These are phyloP conservation scores for Hirtodrosophila alboralis DNA, from an alignment of 2,888 invertebrate species.

Conservation along the genomic window DNA sequence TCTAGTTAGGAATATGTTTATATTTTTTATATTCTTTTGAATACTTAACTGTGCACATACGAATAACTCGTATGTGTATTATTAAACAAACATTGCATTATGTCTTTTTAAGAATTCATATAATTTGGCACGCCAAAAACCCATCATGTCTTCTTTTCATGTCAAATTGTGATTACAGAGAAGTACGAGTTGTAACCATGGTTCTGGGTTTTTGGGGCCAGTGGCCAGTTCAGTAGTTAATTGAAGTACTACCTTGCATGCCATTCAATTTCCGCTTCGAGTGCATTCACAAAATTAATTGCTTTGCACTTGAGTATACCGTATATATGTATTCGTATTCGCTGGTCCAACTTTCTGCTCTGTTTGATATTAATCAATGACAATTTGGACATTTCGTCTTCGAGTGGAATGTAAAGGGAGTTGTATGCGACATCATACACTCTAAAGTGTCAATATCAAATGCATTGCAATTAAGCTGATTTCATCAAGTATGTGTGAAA, in stretches of 20 bases:
- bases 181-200: not conserved
- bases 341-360: slow-evolving; percentile 33
- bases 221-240: slow-evolving; percentile 8
- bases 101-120: slow-evolving; percentile 35
- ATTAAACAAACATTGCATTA: slow-evolving; percentile 22
- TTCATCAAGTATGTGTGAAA: slow-evolving; percentile 56
- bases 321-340: slow-evolving; percentile 17
- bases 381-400: slow-evolving; percentile 58
- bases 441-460: slow-evolving; percentile 72
- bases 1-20: too few relatives aligned
- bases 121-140: slow-evolving; percentile 46
- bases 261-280: slow-evolving; percentile 57
- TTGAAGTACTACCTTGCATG: slow-evolving; percentile 35
- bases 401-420: slow-evolving; percentile 21
- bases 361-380: slow-evolving; percentile 62
- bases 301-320: slow-evolving; percentile 55
- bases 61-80: too few relatives aligned
- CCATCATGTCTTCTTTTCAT: slow-evolving; percentile 45
- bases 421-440: slow-evolving; percentile 24
- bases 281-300: slow-evolving; percentile 61
- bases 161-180: slow-evolving; percentile 45
- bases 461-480: slow-evolving; percentile 65
- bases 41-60: too few relatives aligned
- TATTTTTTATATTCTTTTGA: not conserved
- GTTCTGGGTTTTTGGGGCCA: not conserved